Conservation (phyloP, 2,797 vertebrate species). For the Chrosomus eos region DNA sequence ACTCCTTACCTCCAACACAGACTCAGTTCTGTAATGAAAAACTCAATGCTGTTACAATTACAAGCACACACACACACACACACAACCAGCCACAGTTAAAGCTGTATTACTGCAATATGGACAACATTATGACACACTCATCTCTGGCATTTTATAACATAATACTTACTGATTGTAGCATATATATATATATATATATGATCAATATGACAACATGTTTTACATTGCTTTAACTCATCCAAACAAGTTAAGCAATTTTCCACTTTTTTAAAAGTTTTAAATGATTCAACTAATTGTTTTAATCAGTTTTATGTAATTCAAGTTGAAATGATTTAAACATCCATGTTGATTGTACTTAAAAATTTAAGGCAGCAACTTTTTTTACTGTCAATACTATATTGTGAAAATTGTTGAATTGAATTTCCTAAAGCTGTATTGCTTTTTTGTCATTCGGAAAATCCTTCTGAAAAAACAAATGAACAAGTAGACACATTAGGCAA, state of each 20-base stretch:
- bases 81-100: background rate
- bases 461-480: background rate
- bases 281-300: too few species aligned
- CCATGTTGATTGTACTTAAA: too few species aligned
- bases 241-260: too few species aligned
- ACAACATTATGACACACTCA: background rate
- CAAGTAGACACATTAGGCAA: background rate
- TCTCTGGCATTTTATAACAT: background rate
- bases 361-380: too few species aligned
- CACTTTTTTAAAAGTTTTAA: too few species aligned
- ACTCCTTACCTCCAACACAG: conserved; percentile 39
- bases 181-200: too few species aligned
- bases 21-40: conserved; percentile 6
- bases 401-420: background rate
- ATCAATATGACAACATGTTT: too few species aligned
- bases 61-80: background rate
- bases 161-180: background rate
- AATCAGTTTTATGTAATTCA: too few species aligned
- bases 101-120: background rate
- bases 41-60: background rate
- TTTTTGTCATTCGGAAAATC: background rate
- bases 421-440: background rate
- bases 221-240: too few species aligned
- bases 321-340: too few species aligned
- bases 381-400: background rate